These are phyloP conservation scores for Meda fulgida DNA, from an alignment of 2,797 vertebrate genomes.

Conservation along the genomic window DNA sequence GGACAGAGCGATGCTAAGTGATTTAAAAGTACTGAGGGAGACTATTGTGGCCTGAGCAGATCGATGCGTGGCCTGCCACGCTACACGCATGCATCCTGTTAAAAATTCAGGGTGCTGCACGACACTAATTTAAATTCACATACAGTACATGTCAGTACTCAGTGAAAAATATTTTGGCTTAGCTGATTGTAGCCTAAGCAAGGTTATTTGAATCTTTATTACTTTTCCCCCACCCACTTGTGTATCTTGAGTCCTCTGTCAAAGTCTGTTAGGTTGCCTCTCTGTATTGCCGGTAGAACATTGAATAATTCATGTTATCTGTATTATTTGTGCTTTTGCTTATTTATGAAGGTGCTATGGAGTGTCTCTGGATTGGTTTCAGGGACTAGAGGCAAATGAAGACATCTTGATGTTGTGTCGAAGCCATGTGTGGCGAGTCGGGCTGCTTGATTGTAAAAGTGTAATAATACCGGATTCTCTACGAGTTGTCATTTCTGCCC, in stretches of 20 bases:
- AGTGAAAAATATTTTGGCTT: conserved; percentile 65
- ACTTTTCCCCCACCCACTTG: conserved; percentile 62
- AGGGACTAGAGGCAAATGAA: conserved; percentile 71
- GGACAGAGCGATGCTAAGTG: conserved; percentile 11
- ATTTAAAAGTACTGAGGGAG: conserved; percentile 36
- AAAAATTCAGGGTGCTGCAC: conserved; percentile 12
- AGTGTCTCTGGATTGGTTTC: conserved; percentile 59
- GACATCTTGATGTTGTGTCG: conserved; percentile 58
- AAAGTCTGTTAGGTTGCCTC: conserved; percentile 71
- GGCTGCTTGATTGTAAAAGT: conserved; percentile 59
- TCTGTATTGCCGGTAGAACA: conserved; percentile 63
- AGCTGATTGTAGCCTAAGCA: conserved; percentile 67
- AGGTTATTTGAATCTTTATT: conserved; percentile 75
- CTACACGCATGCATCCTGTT: conserved; percentile 8
- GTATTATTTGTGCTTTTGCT: conserved; percentile 77
- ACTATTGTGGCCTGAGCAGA: neutral
- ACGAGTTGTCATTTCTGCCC: conserved; percentile 52
- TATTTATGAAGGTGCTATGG: conserved; percentile 73
- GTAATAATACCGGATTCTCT: conserved; percentile 70
- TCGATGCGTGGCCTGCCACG: neutral
- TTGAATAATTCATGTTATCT: conserved; percentile 80
- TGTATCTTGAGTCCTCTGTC: conserved; percentile 66
- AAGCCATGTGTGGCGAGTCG: conserved; percentile 40
- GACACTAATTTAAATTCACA: conserved; percentile 49
- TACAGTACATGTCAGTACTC: conserved; percentile 62